phyloP scores from a whole-genome alignment of 2,888 invertebrate genomes.

The Sphecodes monilicornis region DNA sequence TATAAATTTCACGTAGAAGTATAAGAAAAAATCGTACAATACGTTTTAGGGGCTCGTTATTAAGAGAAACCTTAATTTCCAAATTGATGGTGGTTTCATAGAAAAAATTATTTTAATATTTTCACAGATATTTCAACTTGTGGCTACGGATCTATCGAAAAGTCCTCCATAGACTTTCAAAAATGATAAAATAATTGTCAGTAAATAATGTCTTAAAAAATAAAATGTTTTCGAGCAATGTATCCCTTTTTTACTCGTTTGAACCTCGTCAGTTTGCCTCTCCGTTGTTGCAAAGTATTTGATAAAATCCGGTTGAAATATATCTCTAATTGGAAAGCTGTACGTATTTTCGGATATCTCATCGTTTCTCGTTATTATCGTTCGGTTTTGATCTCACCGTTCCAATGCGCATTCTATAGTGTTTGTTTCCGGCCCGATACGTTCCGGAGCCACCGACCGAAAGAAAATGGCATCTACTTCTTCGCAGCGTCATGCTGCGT shows the following conservation, averaged over 20 bases:
- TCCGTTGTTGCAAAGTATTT: neutral
- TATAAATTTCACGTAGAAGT: too few relatives aligned
- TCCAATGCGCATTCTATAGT: neutral
- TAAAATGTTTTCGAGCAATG: neutral
- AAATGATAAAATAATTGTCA: too few relatives aligned
- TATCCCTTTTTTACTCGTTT: neutral
- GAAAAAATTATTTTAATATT: too few relatives aligned
- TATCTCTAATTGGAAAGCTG: neutral
- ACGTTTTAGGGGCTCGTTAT: too few relatives aligned
- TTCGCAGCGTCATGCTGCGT: neutral
- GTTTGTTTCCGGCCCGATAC: neutral
- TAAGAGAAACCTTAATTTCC: too few relatives aligned
- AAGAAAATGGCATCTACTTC: neutral
- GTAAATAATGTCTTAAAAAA: neutral
- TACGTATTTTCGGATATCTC: neutral
- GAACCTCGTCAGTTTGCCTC: neutral
- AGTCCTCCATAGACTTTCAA: too few relatives aligned
- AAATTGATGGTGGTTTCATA: too few relatives aligned
- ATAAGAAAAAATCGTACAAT: too few relatives aligned
- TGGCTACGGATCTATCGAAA: too few relatives aligned
- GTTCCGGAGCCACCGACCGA: neutral
- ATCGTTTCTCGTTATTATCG: neutral
- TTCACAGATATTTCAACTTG: too few relatives aligned
- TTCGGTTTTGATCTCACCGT: neutral
- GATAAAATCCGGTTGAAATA: neutral